Conservation (phyloP, 2,113 vertebrate species). For the Gallinago undulata region DNA sequence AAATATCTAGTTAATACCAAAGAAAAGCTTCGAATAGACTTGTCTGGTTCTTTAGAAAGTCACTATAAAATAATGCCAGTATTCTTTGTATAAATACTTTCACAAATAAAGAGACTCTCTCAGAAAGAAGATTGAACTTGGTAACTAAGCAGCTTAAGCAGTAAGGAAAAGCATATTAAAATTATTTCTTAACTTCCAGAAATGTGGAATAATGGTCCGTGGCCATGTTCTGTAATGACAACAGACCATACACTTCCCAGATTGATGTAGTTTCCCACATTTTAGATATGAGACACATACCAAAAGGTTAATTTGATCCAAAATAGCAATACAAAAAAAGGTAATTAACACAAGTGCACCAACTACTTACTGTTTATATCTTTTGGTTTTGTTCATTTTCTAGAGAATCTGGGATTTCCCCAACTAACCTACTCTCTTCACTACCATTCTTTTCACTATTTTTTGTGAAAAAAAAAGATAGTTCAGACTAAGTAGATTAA, state of each 20-base stretch:
- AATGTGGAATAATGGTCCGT: slow-evolving; percentile 7
- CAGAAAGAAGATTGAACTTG: slow-evolving; percentile 61
- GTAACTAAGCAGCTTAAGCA: slow-evolving; percentile 72
- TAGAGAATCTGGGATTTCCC: not conserved
- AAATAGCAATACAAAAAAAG: not conserved
- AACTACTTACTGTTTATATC: not conserved
- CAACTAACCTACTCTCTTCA: not conserved
- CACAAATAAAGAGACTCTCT: slow-evolving; percentile 68
- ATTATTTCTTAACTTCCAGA: slow-evolving; percentile 57
- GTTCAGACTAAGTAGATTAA: not conserved
- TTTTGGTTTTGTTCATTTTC: not conserved
- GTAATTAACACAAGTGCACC: not conserved
- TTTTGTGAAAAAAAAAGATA: not conserved
- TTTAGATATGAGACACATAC: not conserved
- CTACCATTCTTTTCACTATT: not conserved
- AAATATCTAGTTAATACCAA: slow-evolving; percentile 76
- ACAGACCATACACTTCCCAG: not conserved
- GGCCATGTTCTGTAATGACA: not conserved
- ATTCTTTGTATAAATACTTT: slow-evolving; percentile 61
- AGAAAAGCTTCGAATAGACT: slow-evolving; percentile 76
- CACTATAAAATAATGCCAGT: slow-evolving; percentile 72
- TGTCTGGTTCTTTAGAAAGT: slow-evolving; percentile 72
- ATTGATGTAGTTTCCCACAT: not conserved
- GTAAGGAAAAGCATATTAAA: slow-evolving; percentile 50
- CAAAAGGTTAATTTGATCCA: not conserved